Percentiles rank a stretch among this genome's conserved stretches.
Evolutionary conservation across 2,797 vertebrate species (phyloP).

Genomic region (Dendrocincla tyrannina): DNA sequence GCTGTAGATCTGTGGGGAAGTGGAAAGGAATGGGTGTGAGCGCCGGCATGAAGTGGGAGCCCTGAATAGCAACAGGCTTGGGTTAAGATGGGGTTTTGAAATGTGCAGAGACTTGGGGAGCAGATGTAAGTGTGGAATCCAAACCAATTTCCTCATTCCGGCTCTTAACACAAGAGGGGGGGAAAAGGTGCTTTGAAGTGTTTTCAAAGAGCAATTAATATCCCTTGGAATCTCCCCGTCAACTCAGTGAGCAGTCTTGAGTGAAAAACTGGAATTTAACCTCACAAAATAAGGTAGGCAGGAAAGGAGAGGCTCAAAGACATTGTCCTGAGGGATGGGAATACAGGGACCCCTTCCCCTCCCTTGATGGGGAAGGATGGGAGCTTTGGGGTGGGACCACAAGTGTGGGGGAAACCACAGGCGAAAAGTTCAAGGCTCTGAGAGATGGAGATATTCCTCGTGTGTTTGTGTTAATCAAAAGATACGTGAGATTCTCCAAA

Average conservation of each 20-base stretch:
- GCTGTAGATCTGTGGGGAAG: conserved; percentile 9
- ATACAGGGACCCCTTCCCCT: background rate
- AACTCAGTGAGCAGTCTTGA: background rate
- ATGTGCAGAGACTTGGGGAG: background rate
- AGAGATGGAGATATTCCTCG: background rate
- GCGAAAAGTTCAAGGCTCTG: background rate
- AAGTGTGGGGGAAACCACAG: background rate
- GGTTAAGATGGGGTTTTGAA: background rate
- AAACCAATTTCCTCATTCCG: conserved; percentile 35
- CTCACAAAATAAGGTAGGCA: background rate
- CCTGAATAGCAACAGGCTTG: conserved; percentile 41
- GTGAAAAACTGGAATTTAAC: background rate
- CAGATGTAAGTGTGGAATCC: conserved; percentile 11
- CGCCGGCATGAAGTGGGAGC: background rate
- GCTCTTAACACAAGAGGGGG: background rate
- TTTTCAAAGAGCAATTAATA: conserved; percentile 22
- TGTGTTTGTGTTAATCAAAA: conserved; percentile 15
- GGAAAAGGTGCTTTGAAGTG: conserved; percentile 24
- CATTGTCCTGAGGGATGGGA: fast-evolving
- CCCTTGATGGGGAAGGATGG: background rate
- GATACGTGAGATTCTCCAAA: conserved; percentile 36
- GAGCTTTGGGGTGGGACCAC: background rate
- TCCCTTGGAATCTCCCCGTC: conserved; percentile 13
- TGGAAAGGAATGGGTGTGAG: conserved; percentile 17
- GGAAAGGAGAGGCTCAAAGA: background rate